Conservation (phyloP, 2,888 invertebrate species). For the Pheosia gnoma region DNA sequence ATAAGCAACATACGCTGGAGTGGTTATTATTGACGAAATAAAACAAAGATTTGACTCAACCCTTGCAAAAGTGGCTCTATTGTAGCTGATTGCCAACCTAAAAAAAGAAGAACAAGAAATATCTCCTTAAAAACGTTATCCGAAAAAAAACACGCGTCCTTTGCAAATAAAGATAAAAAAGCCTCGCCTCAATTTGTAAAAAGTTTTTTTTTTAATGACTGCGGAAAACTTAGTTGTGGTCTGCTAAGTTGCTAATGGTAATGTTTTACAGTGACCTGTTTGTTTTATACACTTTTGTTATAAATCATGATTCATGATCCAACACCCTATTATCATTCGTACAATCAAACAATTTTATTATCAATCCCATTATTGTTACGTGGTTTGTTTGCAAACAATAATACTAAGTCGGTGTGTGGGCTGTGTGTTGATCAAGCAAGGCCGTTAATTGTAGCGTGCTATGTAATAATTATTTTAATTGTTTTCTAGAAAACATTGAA, state of each 20-base stretch:
- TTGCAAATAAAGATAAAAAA: too few species aligned
- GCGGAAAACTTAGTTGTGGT: too few species aligned
- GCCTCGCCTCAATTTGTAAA: too few species aligned
- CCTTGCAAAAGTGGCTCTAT: too few species aligned
- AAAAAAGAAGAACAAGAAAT: too few species aligned
- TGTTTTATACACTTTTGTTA: neutral
- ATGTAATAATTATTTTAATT: slow-evolving; percentile 32
- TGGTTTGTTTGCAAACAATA: slow-evolving; percentile 30
- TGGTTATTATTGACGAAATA: too few species aligned
- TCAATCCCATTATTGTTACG: slow-evolving; percentile 13
- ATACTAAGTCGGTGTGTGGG: slow-evolving; percentile 13
- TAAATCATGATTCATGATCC: neutral
- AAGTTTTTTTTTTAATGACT: too few species aligned
- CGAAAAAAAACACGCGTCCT: too few species aligned
- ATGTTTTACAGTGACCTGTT: neutral
- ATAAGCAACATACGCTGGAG: too few species aligned
- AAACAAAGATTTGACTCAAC: too few species aligned
- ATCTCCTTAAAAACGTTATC: too few species aligned
- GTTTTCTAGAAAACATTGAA: neutral
- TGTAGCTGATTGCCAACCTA: too few species aligned
- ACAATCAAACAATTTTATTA: slow-evolving; percentile 15
- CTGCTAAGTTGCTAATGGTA: neutral
- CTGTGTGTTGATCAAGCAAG: slow-evolving; percentile 34
- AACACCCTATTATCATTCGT: slow-evolving; percentile 1
- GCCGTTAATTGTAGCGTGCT: slow-evolving; percentile 14